A percentile compares a stretch with the other conserved stretches of the same genome.
phyloP scores from a whole-genome alignment of 2,113 vertebrate genomes.

The Lutjanus erythropterus region DNA sequence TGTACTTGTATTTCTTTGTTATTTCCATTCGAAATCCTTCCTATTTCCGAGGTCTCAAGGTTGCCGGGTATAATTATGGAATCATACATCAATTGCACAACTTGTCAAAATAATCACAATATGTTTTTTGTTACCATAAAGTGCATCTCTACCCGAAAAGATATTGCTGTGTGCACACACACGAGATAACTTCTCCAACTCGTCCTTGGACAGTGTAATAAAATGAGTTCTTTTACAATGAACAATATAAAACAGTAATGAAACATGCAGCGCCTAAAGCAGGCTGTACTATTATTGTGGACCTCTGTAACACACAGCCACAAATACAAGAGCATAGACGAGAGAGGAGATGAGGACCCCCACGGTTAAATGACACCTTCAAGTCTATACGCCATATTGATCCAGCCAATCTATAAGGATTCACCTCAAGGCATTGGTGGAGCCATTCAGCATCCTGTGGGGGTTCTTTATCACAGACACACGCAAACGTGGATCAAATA shows the following conservation, averaged over 20 bases:
- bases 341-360: background rate
- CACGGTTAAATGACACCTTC: slow-evolving; percentile 21
- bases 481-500: slow-evolving; percentile 36
- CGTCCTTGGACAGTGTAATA: background rate
- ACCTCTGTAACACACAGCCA: background rate
- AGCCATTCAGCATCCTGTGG: slow-evolving; percentile 9
- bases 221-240: slow-evolving; percentile 10
- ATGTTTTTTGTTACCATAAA: too few species aligned
- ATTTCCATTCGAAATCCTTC: too few species aligned
- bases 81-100: too few species aligned
- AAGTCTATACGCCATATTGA: slow-evolving; percentile 46
- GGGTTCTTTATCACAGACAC: slow-evolving; percentile 23
- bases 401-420: slow-evolving; percentile 17
- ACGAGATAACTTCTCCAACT: background rate
- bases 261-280: background rate
- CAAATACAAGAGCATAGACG: background rate
- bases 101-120: too few species aligned
- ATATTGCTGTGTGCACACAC: background rate
- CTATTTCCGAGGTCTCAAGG: too few species aligned
- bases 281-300: background rate
- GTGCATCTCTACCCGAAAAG: too few species aligned
- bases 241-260: background rate
- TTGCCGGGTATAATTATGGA: too few species aligned
- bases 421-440: slow-evolving; percentile 12
- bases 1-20: too few species aligned